These are phyloP conservation scores for Grallaria varia DNA, from an alignment of 2,113 vertebrate genomes.

Conservation along the genomic window DNA sequence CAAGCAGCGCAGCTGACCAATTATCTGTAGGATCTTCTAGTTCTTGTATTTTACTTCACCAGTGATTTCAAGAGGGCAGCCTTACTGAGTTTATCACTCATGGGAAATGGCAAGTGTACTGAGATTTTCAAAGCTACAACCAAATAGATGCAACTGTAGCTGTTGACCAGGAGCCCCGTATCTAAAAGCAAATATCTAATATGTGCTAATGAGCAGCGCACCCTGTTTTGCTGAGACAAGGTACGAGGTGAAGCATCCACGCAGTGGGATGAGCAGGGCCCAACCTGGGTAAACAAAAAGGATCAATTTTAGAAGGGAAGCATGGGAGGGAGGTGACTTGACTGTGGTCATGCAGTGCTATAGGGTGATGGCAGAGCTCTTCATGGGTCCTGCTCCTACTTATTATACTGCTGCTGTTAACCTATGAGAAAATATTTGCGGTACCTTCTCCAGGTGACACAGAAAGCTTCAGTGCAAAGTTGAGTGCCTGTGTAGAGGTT, in stretches of 20 bases:
- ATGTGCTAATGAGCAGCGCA: background rate
- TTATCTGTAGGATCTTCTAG: background rate
- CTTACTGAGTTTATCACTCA: background rate
- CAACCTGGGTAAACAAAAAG: background rate
- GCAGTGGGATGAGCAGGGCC: background rate
- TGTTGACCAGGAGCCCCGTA: background rate
- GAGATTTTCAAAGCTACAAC: background rate
- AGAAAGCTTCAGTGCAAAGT: background rate
- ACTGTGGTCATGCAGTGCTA: background rate
- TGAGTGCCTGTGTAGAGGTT: background rate
- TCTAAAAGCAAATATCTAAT: background rate
- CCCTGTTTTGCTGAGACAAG: background rate
- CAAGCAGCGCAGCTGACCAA: accelerated
- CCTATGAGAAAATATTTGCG: background rate
- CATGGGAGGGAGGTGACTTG: background rate
- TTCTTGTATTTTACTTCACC: background rate
- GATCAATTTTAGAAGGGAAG: background rate
- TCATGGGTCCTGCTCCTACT: background rate
- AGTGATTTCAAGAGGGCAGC: background rate
- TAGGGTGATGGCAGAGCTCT: background rate
- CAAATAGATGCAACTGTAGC: background rate
- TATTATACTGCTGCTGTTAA: background rate
- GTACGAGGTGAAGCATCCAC: background rate
- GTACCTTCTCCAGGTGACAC: background rate
- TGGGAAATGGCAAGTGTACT: background rate